Evolutionary conservation across 1,140 invertebrate genomes (phyloP).

Genomic region (Trichomalopsis sarcophagae): DNA sequence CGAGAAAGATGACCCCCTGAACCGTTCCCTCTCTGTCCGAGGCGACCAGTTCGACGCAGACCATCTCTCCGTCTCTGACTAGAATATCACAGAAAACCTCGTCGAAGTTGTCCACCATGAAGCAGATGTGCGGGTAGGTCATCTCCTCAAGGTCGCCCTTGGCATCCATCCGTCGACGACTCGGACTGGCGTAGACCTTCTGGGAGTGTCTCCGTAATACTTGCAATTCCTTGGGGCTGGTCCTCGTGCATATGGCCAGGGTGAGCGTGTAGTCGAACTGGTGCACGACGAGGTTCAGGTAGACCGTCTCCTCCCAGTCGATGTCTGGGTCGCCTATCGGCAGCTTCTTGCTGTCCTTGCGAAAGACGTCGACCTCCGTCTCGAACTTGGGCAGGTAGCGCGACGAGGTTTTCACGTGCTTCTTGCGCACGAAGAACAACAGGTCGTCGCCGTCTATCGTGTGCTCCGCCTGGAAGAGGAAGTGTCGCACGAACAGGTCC

Average conservation of each 20-base stretch:
- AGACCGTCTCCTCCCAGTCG: slow-evolving; percentile 99
- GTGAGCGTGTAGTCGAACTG: slow-evolving; percentile 99
- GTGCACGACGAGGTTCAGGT: slow-evolving; percentile 98
- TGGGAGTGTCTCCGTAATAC: slow-evolving; percentile 94
- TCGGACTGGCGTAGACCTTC: slow-evolving; percentile 97
- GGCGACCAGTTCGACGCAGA: slow-evolving; percentile 97
- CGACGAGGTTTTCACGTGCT: slow-evolving; percentile 89
- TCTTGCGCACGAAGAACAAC: slow-evolving; percentile 96
- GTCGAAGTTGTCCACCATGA: slow-evolving; percentile 99
- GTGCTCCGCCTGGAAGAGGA: slow-evolving; percentile 90
- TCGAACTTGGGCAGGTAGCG: slow-evolving; percentile 92
- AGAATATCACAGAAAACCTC: slow-evolving; percentile 98
- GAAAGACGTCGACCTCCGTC: slow-evolving; percentile 96
- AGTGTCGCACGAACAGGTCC: slow-evolving; percentile 95
- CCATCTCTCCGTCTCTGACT: slow-evolving; percentile 98
- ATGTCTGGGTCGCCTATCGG: slow-evolving; percentile 96
- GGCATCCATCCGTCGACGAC: slow-evolving; percentile 95
- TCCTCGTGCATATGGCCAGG: slow-evolving; percentile 97
- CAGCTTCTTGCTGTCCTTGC: slow-evolving; percentile 96
- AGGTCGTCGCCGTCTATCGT: slow-evolving; percentile 95
- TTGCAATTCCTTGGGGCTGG: slow-evolving; percentile 97
- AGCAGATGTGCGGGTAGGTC: slow-evolving; percentile 98
- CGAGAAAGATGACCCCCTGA: slow-evolving; percentile 95
- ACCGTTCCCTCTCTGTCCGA: slow-evolving; percentile 88
- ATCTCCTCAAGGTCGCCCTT: slow-evolving; percentile 99